Percentiles rank a stretch among this genome's conserved stretches.
These are phyloP conservation scores for Brachyhypopomus occidentalis DNA, from an alignment of 2,113 vertebrate species.

Conservation along the genomic window DNA sequence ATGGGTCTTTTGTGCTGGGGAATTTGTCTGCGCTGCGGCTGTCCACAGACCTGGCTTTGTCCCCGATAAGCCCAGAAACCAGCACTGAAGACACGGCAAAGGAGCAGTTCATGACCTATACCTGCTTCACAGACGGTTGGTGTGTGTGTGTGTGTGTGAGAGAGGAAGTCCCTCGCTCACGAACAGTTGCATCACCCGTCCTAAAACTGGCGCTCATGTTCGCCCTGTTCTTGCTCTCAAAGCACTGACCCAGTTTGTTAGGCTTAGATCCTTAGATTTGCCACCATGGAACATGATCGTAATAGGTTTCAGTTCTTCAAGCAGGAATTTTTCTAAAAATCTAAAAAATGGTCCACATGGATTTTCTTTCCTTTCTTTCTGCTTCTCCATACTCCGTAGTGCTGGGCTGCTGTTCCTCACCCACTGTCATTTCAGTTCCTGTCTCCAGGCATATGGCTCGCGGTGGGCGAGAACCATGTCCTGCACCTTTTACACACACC, in stretches of 20 bases:
- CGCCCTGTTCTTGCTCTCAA: constrained; percentile 23
- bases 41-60: constrained; percentile 35
- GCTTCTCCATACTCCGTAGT: background rate
- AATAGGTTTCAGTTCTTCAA: constrained; percentile 58
- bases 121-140: constrained; percentile 8
- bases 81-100: background rate
- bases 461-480: background rate
- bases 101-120: background rate
- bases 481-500: background rate
- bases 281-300: constrained; percentile 41
- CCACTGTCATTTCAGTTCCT: background rate
- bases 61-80: constrained; percentile 16
- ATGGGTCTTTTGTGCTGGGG: constrained; percentile 57
- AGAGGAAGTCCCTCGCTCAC: background rate
- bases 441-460: background rate
- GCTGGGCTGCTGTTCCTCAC: background rate
- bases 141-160: background rate
- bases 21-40: constrained; percentile 53
- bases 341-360: too few species aligned
- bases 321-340: background rate
- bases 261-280: constrained; percentile 51
- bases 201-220: constrained; percentile 2
- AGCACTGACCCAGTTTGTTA: constrained; percentile 51
- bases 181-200: background rate
- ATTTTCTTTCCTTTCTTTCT: background rate